Conservation (phyloP, 2,888 invertebrate species). For the Caprella mutica region DNA sequence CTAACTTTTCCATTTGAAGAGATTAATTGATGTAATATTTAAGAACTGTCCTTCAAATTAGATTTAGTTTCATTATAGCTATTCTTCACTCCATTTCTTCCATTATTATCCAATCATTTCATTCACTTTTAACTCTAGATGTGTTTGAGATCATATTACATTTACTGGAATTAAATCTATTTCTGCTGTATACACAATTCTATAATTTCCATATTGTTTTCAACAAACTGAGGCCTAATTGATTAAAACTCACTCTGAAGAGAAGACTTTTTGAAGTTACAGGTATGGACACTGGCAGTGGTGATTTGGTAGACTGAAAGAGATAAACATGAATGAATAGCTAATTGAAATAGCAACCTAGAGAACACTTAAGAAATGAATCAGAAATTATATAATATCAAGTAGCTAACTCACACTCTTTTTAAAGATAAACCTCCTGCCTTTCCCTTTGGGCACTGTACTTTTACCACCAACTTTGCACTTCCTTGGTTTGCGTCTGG, state of each 20-base stretch:
- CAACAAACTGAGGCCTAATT: neutral
- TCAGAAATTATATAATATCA: neutral
- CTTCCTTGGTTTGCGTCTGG: slow-evolving; percentile 26
- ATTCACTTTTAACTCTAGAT: too few species aligned
- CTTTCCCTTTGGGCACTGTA: slow-evolving; percentile 33
- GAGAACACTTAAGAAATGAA: neutral
- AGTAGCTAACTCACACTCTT: slow-evolving; percentile 32
- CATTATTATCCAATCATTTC: too few species aligned
- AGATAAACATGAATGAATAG: neutral
- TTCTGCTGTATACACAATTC: neutral
- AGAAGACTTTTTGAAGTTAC: slow-evolving; percentile 69
- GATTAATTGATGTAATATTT: too few species aligned
- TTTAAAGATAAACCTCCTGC: slow-evolving; percentile 34
- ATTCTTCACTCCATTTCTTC: too few species aligned
- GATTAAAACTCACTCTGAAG: slow-evolving; percentile 49
- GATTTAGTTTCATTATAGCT: too few species aligned
- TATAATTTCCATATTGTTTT: neutral
- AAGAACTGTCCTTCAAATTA: too few species aligned
- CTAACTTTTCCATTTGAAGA: too few species aligned
- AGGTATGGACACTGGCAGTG: slow-evolving; percentile 65
- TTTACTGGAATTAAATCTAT: neutral
- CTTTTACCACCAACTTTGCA: slow-evolving; percentile 28
- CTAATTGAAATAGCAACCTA: neutral
- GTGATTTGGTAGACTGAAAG: slow-evolving; percentile 60
- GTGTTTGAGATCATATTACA: too few species aligned